Evolutionary conservation across 2,113 vertebrate genomes (phyloP).

Genomic region (Campylorhamphus procurvoides): DNA sequence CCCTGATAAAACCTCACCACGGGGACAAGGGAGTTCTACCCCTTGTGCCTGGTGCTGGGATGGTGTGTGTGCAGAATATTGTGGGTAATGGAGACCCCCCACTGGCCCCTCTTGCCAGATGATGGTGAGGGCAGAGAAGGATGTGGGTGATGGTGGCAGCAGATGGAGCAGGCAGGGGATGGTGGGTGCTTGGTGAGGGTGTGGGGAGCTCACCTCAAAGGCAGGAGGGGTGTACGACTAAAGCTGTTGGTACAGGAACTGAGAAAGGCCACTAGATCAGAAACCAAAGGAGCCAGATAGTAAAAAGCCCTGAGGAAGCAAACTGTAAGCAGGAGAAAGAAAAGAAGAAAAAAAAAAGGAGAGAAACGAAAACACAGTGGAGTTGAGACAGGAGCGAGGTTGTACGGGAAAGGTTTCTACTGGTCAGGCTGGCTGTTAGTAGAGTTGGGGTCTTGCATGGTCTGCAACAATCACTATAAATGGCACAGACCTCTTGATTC

Average conservation of each 20-base stretch:
- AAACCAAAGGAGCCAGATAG: constrained; percentile 99
- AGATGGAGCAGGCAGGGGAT: constrained; percentile 44
- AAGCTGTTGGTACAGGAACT: constrained; percentile 94
- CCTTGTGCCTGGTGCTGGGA: background rate
- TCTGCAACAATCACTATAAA: background rate
- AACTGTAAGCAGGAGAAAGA: constrained; percentile 90
- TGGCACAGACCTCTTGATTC: background rate
- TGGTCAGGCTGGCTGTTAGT: constrained; percentile 3
- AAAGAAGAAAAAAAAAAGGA: constrained; percentile 31
- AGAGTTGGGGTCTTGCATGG: background rate
- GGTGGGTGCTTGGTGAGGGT: background rate
- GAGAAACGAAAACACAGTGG: constrained; percentile 71
- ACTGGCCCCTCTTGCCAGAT: background rate
- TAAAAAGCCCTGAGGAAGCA: constrained; percentile 99
- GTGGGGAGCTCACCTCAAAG: constrained; percentile 92
- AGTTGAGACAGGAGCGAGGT: constrained; percentile 64
- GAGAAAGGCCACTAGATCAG: constrained; percentile 99
- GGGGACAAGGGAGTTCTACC: background rate
- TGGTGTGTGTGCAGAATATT: background rate
- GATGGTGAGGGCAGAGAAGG: background rate
- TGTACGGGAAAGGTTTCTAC: constrained; percentile 29
- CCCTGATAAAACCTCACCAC: background rate
- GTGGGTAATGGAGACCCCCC: background rate
- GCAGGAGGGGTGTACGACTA: constrained; percentile 96
- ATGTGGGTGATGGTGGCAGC: constrained; percentile 21